phyloP scores from a whole-genome alignment of 2,113 vertebrate genomes.

The Apodemus speciosus region DNA sequence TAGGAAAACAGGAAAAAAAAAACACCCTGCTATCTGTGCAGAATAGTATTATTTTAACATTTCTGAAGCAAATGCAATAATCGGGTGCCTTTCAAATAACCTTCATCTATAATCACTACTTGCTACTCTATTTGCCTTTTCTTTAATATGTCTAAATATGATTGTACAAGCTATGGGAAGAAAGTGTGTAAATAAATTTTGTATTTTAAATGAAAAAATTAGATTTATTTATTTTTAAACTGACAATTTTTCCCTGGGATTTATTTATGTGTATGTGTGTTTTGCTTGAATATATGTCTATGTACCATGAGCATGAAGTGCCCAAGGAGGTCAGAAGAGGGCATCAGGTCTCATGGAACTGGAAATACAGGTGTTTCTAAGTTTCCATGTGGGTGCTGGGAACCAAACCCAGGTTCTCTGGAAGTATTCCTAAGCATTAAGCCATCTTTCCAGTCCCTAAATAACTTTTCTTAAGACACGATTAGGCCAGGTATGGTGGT shows the following conservation, averaged over 20 bases:
- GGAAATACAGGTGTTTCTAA: neutral
- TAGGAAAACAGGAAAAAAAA: neutral
- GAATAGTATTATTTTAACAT: constrained; percentile 35
- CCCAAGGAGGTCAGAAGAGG: neutral
- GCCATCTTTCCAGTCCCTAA: neutral
- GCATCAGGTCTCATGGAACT: neutral
- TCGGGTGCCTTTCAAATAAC: neutral
- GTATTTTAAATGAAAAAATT: neutral
- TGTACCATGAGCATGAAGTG: neutral
- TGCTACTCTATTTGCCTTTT: neutral
- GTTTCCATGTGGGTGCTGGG: neutral
- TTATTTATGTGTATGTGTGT: neutral
- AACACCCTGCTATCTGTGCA: neutral
- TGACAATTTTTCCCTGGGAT: neutral
- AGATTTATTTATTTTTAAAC: neutral
- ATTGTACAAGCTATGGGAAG: constrained; percentile 20
- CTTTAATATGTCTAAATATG: neutral
- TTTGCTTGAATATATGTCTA: neutral
- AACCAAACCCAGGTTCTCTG: neutral
- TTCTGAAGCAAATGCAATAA: constrained; percentile 12
- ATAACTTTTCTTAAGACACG: neutral
- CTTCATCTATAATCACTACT: neutral
- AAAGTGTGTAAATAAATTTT: constrained; percentile 21
- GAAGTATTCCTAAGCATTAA: neutral
- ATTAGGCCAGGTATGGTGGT: neutral